A percentile compares a stretch with the other conserved stretches of the same genome.
Evolutionary conservation across 2,888 invertebrate genomes (phyloP).

Genomic region (Carterocephalus palaemon): DNA sequence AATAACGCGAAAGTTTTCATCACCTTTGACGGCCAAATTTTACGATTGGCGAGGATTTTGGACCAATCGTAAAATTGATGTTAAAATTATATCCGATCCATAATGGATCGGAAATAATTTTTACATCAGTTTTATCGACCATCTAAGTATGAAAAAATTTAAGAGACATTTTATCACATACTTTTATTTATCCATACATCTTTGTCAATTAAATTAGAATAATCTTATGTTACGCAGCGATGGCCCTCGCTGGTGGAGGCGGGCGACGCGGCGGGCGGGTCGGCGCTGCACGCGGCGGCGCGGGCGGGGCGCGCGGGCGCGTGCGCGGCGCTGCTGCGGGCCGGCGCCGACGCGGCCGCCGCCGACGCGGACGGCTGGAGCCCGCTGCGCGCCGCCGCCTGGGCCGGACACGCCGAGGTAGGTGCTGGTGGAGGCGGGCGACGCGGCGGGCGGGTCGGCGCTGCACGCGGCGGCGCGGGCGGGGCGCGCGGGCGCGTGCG

Average conservation of each 20-base stretch:
- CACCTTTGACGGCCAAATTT: too few species aligned
- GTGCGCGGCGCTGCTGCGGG: constrained; percentile 82
- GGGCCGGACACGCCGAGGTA: constrained; percentile 95
- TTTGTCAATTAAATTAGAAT: too few species aligned
- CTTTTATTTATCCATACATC: too few species aligned
- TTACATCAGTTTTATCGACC: too few species aligned
- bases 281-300: constrained; percentile 91
- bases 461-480: constrained; percentile 92
- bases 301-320: constrained; percentile 87
- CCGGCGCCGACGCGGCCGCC: constrained; percentile 87
- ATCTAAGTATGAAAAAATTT: too few species aligned
- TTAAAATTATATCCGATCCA: too few species aligned
- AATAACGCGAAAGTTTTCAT: too few species aligned
- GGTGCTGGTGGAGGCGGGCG: constrained; percentile 80
- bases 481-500: constrained; percentile 86
- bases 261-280: constrained; percentile 88
- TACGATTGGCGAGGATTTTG: too few species aligned
- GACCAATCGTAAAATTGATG: too few species aligned
- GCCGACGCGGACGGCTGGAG: constrained; percentile 96
- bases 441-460: constrained; percentile 90
- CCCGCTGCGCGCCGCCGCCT: constrained; percentile 93
- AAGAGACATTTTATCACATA: too few species aligned
- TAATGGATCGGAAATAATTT: too few species aligned
- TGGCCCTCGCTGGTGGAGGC: constrained; percentile 80
- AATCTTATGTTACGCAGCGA: too few species aligned